Evolutionary conservation across 2,113 vertebrate species (phyloP).

Genomic region (Strix uralensis): DNA sequence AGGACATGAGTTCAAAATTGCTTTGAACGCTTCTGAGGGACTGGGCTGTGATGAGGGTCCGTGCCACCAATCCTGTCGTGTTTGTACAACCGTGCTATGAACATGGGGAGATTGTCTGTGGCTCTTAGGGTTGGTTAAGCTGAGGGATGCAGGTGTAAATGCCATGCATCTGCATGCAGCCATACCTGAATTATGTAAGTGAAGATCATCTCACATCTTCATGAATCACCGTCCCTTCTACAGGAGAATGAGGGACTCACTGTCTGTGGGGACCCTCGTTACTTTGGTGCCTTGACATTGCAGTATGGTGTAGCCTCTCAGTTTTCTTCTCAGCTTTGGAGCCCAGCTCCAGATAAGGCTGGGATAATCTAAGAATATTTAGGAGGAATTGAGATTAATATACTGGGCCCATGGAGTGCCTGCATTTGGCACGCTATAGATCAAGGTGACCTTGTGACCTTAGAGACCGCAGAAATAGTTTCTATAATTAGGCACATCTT

Average conservation of each 20-base stretch:
- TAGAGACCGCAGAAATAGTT: fast-evolving
- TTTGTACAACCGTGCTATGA: not conserved
- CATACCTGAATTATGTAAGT: not conserved
- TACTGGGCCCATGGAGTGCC: fast-evolving
- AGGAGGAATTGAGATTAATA: not conserved
- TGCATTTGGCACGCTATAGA: not conserved
- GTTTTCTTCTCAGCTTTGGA: not conserved
- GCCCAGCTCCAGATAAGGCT: not conserved
- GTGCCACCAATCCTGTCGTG: not conserved
- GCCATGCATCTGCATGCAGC: not conserved
- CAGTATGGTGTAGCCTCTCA: not conserved
- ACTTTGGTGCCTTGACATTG: not conserved
- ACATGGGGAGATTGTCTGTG: not conserved
- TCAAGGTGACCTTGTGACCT: not conserved
- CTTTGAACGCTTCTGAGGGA: not conserved
- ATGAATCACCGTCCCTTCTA: not conserved
- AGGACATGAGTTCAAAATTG: not conserved
- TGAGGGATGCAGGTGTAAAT: not conserved
- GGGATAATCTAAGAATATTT: not conserved
- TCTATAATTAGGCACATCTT: not conserved
- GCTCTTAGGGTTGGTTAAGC: not conserved
- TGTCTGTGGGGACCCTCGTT: fast-evolving
- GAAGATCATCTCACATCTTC: not conserved
- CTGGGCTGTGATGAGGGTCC: not conserved
- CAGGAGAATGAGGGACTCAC: not conserved